phyloP scores from a whole-genome alignment of 2,113 vertebrate genomes.

The Pluvianellus socialis region DNA sequence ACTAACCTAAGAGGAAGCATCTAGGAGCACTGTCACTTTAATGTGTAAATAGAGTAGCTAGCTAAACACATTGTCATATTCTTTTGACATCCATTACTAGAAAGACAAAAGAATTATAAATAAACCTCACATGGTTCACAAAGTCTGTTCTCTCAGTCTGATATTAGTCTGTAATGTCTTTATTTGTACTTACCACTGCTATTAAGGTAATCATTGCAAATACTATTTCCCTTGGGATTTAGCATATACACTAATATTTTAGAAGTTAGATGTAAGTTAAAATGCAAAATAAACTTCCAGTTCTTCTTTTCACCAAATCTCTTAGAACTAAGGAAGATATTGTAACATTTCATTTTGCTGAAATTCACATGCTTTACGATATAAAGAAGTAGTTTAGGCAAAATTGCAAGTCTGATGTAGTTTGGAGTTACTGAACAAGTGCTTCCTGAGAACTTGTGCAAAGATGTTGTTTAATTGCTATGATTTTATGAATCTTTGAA shows the following conservation, averaged over 20 bases:
- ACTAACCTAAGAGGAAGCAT: background rate
- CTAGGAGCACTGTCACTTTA: background rate
- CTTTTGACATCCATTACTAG: background rate
- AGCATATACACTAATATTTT: background rate
- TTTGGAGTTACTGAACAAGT: background rate
- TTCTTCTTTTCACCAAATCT: background rate
- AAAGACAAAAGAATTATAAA: background rate
- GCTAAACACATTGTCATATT: background rate
- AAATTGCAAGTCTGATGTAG: background rate
- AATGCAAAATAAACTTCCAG: background rate
- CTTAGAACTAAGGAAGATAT: background rate
- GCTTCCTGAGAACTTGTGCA: background rate
- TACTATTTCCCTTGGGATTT: background rate
- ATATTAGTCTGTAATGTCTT: background rate
- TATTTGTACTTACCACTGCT: background rate
- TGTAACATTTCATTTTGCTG: background rate
- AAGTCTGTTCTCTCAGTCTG: background rate
- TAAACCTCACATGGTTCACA: background rate
- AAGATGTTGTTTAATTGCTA: background rate
- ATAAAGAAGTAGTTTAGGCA: background rate
- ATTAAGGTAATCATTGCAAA: background rate
- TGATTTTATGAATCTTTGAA: background rate
- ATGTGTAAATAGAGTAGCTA: background rate
- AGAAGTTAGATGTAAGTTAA: background rate
- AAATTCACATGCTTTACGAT: background rate